These are phyloP conservation scores for Psix sp. DNA, from an alignment of 1,140 invertebrate species.

Conservation along the genomic window DNA sequence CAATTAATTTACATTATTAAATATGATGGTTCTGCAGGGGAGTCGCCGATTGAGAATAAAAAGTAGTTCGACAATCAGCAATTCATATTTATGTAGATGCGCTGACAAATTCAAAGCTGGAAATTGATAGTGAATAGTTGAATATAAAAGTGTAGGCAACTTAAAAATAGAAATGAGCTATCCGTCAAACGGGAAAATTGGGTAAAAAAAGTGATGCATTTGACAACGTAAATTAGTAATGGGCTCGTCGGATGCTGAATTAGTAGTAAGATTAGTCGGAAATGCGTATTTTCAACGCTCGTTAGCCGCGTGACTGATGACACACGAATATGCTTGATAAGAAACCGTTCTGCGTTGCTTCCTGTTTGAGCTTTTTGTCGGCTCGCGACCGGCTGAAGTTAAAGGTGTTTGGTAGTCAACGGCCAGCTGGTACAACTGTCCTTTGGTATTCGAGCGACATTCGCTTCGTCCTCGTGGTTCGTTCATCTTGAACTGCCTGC, in stretches of 20 bases:
- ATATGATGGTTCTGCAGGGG: too few species aligned
- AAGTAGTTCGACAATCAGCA: too few species aligned
- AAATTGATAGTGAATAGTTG: slow-evolving; percentile 5
- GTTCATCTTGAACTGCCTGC: slow-evolving; percentile 31
- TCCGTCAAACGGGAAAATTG: slow-evolving; percentile 28
- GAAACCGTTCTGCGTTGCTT: slow-evolving; percentile 60
- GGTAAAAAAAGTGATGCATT: slow-evolving; percentile 47
- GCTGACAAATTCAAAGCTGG: slow-evolving; percentile 19
- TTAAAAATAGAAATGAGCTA: slow-evolving; percentile 29
- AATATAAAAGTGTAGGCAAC: slow-evolving; percentile 28
- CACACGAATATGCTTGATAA: slow-evolving; percentile 69
- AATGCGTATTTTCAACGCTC: slow-evolving; percentile 72
- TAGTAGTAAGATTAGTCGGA: slow-evolving; percentile 41
- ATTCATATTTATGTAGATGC: too few species aligned
- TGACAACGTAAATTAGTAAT: slow-evolving; percentile 34
- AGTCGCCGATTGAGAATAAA: too few species aligned
- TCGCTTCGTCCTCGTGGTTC: slow-evolving; percentile 40
- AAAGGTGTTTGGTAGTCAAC: slow-evolving; percentile 47
- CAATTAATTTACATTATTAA: too few species aligned
- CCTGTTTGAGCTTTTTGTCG: slow-evolving; percentile 40
- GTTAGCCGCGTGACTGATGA: slow-evolving; percentile 74
- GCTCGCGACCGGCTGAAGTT: slow-evolving; percentile 24
- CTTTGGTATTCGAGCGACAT: slow-evolving; percentile 35
- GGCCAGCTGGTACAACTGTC: slow-evolving; percentile 21
- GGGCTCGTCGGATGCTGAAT: slow-evolving; percentile 37